Evolutionary conservation across 2,113 vertebrate genomes (phyloP).

Genomic region (Sprattus sprattus): DNA sequence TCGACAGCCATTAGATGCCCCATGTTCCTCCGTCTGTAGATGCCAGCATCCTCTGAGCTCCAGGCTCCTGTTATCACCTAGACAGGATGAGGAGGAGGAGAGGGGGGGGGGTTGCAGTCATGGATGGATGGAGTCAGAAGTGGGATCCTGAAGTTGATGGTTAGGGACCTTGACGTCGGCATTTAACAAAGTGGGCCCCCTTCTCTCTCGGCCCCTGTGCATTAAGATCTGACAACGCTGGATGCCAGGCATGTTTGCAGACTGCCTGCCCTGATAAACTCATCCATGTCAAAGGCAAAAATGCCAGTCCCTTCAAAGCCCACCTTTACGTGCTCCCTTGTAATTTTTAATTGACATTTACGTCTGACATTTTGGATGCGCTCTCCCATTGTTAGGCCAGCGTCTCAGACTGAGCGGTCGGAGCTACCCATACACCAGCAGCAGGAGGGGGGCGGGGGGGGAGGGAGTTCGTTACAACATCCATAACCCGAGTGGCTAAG

Average conservation of each 20-base stretch:
- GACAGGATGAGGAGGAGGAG: not conserved
- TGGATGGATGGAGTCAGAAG: conserved; percentile 17
- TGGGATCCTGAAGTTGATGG: conserved; percentile 56
- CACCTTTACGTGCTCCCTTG: conserved; percentile 77
- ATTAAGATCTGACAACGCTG: conserved; percentile 76
- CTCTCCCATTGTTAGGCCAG: conserved; percentile 67
- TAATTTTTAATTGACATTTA: conserved; percentile 90
- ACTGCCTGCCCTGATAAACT: conserved; percentile 77
- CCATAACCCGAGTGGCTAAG: not conserved
- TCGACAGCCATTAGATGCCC: conserved; percentile 11
- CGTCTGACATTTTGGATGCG: conserved; percentile 81
- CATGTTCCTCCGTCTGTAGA: conserved; percentile 50
- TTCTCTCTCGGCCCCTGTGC: conserved; percentile 60
- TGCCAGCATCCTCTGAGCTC: conserved; percentile 49
- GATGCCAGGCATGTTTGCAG: conserved; percentile 73
- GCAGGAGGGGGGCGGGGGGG: not conserved
- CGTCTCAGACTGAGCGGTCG: conserved; percentile 55
- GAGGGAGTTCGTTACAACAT: not conserved
- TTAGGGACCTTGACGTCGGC: conserved; percentile 71
- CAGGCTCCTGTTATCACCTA: conserved; percentile 44
- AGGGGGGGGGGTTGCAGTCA: not conserved
- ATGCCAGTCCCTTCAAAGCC: conserved; percentile 74
- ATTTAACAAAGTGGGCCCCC: conserved; percentile 69
- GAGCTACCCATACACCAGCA: not conserved
- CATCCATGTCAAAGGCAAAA: conserved; percentile 70